Evolutionary conservation across 64 coral and sea anemone species (phyloP).

Genomic region (Montipora cactus): DNA sequence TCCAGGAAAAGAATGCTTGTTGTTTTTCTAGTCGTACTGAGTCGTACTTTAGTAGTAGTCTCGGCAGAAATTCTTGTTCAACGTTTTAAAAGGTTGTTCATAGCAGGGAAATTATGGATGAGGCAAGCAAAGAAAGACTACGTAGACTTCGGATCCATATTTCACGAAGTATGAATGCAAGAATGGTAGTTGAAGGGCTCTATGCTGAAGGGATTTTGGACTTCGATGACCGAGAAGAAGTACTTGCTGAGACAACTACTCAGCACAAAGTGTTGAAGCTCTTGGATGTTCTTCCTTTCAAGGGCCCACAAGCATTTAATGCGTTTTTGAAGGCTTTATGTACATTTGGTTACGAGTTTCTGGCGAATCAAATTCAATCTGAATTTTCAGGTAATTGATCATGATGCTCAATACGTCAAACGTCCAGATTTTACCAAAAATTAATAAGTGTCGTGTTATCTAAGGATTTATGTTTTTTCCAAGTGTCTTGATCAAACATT

Average conservation of each 20-base stretch:
- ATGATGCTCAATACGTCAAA: background rate
- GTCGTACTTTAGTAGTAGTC: too few relatives aligned
- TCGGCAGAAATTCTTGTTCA: too few relatives aligned
- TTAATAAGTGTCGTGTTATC: too few relatives aligned
- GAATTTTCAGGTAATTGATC: background rate
- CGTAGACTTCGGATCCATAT: too few relatives aligned
- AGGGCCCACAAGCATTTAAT: slow-evolving; percentile 80
- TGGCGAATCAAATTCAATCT: background rate
- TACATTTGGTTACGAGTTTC: background rate
- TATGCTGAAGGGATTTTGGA: slow-evolving; percentile 67
- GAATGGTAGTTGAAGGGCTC: slow-evolving; percentile 59
- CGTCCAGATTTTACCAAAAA: too few relatives aligned
- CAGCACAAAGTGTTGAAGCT: slow-evolving; percentile 49
- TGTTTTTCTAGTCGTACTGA: too few relatives aligned
- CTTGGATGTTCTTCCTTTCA: slow-evolving; percentile 70
- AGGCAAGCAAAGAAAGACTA: too few relatives aligned
- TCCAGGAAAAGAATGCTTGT: too few relatives aligned
- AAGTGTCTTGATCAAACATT: too few relatives aligned
- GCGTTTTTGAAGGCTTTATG: slow-evolving; percentile 69
- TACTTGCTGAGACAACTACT: slow-evolving; percentile 40
- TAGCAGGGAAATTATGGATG: too few relatives aligned
- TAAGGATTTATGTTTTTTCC: too few relatives aligned
- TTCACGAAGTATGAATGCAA: slow-evolving; percentile 18
- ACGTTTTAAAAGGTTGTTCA: too few relatives aligned
- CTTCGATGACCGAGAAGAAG: slow-evolving; percentile 64